These are phyloP conservation scores for Trissoscelio sp. DNA, from an alignment of 2,888 invertebrate genomes.

Conservation along the genomic window DNA sequence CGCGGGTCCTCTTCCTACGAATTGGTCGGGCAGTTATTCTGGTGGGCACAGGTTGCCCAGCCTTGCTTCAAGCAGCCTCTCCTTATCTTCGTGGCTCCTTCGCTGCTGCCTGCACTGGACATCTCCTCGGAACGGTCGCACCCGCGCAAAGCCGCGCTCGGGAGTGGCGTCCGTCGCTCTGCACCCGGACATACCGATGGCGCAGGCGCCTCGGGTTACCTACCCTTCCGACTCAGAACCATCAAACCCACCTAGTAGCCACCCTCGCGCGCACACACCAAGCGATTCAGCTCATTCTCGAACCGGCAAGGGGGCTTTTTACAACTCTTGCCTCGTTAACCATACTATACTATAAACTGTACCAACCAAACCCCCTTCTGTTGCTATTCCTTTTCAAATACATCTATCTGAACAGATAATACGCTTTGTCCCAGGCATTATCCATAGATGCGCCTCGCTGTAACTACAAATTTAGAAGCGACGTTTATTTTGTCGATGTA, in stretches of 20 bases:
- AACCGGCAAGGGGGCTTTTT: slow-evolving; percentile 44
- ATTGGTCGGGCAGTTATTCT: slow-evolving; percentile 59
- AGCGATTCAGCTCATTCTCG: slow-evolving; percentile 41
- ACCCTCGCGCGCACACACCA: slow-evolving; percentile 46
- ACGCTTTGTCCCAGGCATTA: slow-evolving; percentile 36
- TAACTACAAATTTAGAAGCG: slow-evolving; percentile 25
- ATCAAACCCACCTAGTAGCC: slow-evolving; percentile 62
- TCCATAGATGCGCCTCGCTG: slow-evolving; percentile 11
- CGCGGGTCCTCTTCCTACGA: slow-evolving; percentile 73
- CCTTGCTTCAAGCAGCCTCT: slow-evolving; percentile 66
- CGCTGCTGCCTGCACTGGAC: slow-evolving; percentile 67
- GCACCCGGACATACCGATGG: slow-evolving; percentile 83
- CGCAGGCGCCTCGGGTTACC: slow-evolving; percentile 78
- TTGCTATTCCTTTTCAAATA: slow-evolving; percentile 25
- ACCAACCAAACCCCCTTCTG: slow-evolving; percentile 44
- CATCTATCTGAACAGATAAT: slow-evolving; percentile 23
- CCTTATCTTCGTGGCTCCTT: slow-evolving; percentile 67
- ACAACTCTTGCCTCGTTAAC: slow-evolving; percentile 58
- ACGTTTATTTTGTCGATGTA: slow-evolving; percentile 2
- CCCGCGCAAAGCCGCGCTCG: slow-evolving; percentile 79
- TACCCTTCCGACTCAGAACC: slow-evolving; percentile 71
- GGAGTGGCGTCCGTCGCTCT: slow-evolving; percentile 84
- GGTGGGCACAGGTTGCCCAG: slow-evolving; percentile 66
- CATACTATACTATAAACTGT: slow-evolving; percentile 39
- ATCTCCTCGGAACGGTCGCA: slow-evolving; percentile 72